Base-by-base conservation (phyloP, 92 coral and sea anemone species). In the Actinernus sp. region DNA sequence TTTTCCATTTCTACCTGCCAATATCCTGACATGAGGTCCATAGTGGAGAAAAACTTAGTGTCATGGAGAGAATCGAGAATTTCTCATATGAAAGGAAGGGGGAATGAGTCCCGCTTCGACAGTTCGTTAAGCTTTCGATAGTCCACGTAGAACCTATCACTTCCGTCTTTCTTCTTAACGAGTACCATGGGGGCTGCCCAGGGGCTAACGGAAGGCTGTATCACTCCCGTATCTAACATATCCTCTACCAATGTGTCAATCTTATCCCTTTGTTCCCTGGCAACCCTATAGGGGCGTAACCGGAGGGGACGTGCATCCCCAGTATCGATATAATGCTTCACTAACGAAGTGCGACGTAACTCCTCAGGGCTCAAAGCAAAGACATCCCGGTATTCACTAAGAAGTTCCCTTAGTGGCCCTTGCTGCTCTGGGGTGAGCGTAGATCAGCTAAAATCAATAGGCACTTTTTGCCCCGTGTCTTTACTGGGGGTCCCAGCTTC, bases 241-340 rank as follows among this genome's bases (percentile, higher is more conserved):
- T n/a, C n/a, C n/a, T n/a, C n/a, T n/a, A n/a, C 74, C 49, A 59
- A 83, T 20, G 37, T 31, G 2, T 59, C 63, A 12, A 82, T 82
- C 14, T 13, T 14, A 8, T 61, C 61, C 18, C 78, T 61, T 51
- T 82, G 83, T 11, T 44, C 5, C 5, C 61, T 64, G 27, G 82
- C 49, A 12, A 76, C 81, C 11, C 88, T 10, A 81, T 81, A 17
- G 87, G 74, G 1, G 74, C 68, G 27, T 54, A 46, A 19, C n/a
- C n/a, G n/a, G n/a, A n/a, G n/a, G n/a, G n/a, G n/a, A n/a, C n/a
- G n/a, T n/a, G n/a, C n/a, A n/a, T 60, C 87, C 28, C 34, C 78
- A 17, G 84, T 75, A 11, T 53, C 71, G 2, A 81, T 73, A 0
- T 45, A 39, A 34, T 81, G 88, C 50, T 57, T 58, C 11, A 81